Percentiles rank a stretch among this genome's conserved stretches.
These are phyloP conservation scores for Sebastes miniatus DNA, from an alignment of 2,797 vertebrate species.

Conservation along the genomic window DNA sequence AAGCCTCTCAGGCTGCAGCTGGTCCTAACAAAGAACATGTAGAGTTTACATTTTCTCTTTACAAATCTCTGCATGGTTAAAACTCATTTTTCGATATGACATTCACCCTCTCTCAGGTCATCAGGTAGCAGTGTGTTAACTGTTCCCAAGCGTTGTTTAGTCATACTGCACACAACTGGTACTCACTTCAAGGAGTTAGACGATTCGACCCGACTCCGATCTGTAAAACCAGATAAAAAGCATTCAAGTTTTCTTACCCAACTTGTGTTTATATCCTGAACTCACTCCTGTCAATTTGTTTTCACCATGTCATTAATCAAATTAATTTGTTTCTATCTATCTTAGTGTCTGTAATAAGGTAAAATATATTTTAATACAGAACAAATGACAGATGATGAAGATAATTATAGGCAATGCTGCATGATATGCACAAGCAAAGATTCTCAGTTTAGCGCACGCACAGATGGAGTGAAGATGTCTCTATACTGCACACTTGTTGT, in stretches of 20 bases:
- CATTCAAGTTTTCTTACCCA: background rate
- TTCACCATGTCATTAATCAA: background rate
- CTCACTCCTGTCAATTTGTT: background rate
- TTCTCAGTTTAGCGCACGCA: too few relatives aligned
- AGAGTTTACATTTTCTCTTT: constrained; percentile 2
- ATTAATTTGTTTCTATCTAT: background rate
- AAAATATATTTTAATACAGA: too few relatives aligned
- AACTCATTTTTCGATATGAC: background rate
- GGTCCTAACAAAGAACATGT: background rate
- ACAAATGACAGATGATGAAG: too few relatives aligned
- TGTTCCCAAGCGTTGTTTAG: background rate
- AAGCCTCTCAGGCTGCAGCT: background rate
- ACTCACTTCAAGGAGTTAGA: background rate
- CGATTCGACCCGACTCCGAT: background rate
- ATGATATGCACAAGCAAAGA: too few relatives aligned
- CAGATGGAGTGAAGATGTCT: too few relatives aligned
- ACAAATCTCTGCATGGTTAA: background rate
- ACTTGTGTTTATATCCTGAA: background rate
- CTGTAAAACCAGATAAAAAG: background rate
- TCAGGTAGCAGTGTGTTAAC: background rate
- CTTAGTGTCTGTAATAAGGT: too few relatives aligned
- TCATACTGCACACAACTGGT: background rate
- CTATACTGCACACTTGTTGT: too few relatives aligned
- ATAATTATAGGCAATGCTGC: too few relatives aligned
- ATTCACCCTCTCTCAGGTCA: background rate